Base-by-base conservation (phyloP, 1,140 invertebrate species). In the Geopemphigus sp. region DNA sequence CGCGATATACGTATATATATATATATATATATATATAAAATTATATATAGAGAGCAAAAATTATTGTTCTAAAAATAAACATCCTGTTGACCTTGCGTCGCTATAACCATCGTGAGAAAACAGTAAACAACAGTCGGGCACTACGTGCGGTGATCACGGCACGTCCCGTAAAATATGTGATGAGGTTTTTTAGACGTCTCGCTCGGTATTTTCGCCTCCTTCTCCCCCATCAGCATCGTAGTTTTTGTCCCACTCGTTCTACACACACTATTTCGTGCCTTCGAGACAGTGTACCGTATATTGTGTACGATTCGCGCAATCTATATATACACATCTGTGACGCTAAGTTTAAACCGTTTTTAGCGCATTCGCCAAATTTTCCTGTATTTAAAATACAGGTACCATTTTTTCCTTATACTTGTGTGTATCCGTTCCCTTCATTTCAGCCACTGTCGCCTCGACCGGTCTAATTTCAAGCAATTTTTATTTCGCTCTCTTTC, bases 21-120 rank as follows among this genome's bases (percentile, higher is more conserved):
- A 14, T 45, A 68, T 15, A 39, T 4, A n/a, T n/a, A 45, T 1
- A 15, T 12, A 14, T 45, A 68, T 15, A 39, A 39, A 4, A 39
- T 39, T n/a, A 19, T 22, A 32, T 39, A 64, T n/a, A n/a, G 63
- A 64, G 64, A 66, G 64, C 39, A 66, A 66, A 66, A n/a, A 66
- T 45, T n/a, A 66, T 57, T 56, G 29, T 56, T 74, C 72, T 74
- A 74, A 74, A 74, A 74, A 74, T 74, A 74, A 56, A 74, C 72
- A 74, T 74, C 72, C 72, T 74, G 72, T 74, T 74, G 72, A 74
- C 72, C 72, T 74, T 74, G 72, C 53, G 72, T 24, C 72, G 24
- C n/a, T 66, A 32, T 66, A 32, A 32, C 26, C 14, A 22, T 32
- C 72, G 50, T 57, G 32, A 22, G 64, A 66, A 45, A 66, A 66